These are phyloP conservation scores for Venusia cambrica DNA, from an alignment of 2,888 invertebrate genomes.

Conservation along the genomic window DNA sequence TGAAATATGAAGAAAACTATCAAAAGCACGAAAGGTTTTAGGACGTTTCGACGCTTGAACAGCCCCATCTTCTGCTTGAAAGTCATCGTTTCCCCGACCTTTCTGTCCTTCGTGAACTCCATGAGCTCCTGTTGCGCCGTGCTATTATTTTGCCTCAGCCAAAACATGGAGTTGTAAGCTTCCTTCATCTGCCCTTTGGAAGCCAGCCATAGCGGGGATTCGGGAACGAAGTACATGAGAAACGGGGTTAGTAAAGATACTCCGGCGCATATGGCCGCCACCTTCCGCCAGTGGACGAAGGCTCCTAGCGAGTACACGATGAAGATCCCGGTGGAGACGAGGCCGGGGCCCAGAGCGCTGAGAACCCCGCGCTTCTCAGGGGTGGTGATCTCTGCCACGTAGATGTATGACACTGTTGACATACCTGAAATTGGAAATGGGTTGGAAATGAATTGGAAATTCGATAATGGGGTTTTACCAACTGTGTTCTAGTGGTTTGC, in stretches of 20 bases:
- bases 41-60: constrained; percentile 77
- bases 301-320: constrained; percentile 85
- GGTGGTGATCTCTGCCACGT: constrained; percentile 85
- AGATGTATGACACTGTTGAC: constrained; percentile 85
- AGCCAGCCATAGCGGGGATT: constrained; percentile 85
- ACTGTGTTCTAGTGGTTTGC: too few relatives aligned
- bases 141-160: constrained; percentile 83
- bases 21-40: constrained; percentile 85
- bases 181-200: constrained; percentile 81
- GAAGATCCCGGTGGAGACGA: constrained; percentile 87
- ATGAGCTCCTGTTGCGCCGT: constrained; percentile 83
- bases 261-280: constrained; percentile 83
- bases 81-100: constrained; percentile 55
- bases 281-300: constrained; percentile 83
- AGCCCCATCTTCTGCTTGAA: constrained; percentile 63
- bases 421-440: constrained; percentile 72
- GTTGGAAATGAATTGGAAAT: neutral
- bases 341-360: constrained; percentile 85
- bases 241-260: constrained; percentile 79
- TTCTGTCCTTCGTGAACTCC: constrained; percentile 77
- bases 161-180: constrained; percentile 82
- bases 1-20: constrained; percentile 85
- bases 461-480: neutral
- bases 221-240: constrained; percentile 83
- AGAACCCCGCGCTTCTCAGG: constrained; percentile 85